Base-by-base conservation (phyloP, 2,888 invertebrate genomes). In the Pyralis farinalis region DNA sequence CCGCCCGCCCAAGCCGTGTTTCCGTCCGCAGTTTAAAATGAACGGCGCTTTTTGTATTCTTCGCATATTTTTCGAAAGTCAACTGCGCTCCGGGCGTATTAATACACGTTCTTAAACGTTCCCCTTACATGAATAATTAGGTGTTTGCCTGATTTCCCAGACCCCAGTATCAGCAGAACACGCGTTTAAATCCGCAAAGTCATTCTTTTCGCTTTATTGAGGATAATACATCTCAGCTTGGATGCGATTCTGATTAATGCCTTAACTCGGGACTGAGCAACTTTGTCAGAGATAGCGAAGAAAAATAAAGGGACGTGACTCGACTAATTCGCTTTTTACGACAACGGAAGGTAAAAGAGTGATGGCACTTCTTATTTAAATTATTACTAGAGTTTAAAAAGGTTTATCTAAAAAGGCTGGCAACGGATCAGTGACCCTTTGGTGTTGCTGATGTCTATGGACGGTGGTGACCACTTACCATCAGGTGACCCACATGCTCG, bases 51-150 rank as follows among this genome's bases (percentile, higher is more conserved):
- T 73, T 84, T 74, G 70, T 65, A 60, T 69, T 68, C 70, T 68
- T 63, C 57, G 65, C 69, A 69, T 76, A 82, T 81, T 84, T 82
- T 77, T 73, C 58, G 72, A 77, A 77, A 71, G 63, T 59, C 64
- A 54, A 58, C 66, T 55, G 44, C 59, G 58, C 66, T 62, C 60
- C 56, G 44, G 59, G 72, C 71, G 71, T 77, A 78, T 82, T 87
- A 86, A 85, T 83, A 81, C 80, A 72, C 71, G 63, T 72, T 75
- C 72, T 79, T 81, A 81, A 77, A 78, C 85, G 78, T 16, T 4
- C 79, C 86, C 86, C 82, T 72, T 78, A 87, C 86, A 82, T 86
- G 87, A 88, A 87, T 87, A 87, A 88, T 87, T 87, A 86, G 83
- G 77, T 85, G 83, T 84, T 83, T 79, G 70, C 69, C 57, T 71